Evolutionary conservation across 2,888 invertebrate species (phyloP).

Genomic region (Drosophila antonietae): DNA sequence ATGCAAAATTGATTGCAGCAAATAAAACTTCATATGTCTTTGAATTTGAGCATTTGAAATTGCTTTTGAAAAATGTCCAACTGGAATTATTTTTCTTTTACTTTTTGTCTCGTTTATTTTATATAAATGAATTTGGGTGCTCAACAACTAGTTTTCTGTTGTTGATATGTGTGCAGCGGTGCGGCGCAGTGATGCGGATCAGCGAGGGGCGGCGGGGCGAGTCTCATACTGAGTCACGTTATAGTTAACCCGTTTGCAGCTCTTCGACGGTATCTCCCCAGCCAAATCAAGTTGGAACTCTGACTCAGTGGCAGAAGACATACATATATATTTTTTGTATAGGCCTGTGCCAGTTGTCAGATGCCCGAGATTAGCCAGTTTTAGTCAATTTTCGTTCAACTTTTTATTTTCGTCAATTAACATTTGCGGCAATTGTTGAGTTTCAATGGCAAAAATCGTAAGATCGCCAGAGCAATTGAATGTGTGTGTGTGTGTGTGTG

Average conservation of each 20-base stretch:
- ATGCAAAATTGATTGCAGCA: conserved; percentile 35
- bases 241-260: conserved; percentile 30
- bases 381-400: not conserved
- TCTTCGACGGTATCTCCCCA: conserved; percentile 23
- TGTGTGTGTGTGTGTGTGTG: not conserved
- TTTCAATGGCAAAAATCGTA: not conserved
- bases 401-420: conserved; percentile 7
- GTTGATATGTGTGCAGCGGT: conserved; percentile 1
- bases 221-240: conserved; percentile 28
- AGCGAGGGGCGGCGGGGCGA: not conserved
- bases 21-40: conserved; percentile 7
- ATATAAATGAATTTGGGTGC: not conserved
- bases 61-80: conserved; percentile 20
- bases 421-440: not conserved
- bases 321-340: not conserved
- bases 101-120: not conserved
- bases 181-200: conserved; percentile 24
- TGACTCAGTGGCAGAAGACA: conserved; percentile 17
- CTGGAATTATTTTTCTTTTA: not conserved
- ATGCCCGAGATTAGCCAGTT: conserved; percentile 6
- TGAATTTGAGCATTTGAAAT: conserved; percentile 21
- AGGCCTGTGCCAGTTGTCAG: not conserved
- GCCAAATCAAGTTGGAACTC: conserved; percentile 19
- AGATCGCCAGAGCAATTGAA: conserved; percentile 2
- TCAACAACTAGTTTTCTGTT: conserved; percentile 9